These are phyloP conservation scores for Nomada goodeniana DNA, from an alignment of 2,888 invertebrate species.

Conservation along the genomic window DNA sequence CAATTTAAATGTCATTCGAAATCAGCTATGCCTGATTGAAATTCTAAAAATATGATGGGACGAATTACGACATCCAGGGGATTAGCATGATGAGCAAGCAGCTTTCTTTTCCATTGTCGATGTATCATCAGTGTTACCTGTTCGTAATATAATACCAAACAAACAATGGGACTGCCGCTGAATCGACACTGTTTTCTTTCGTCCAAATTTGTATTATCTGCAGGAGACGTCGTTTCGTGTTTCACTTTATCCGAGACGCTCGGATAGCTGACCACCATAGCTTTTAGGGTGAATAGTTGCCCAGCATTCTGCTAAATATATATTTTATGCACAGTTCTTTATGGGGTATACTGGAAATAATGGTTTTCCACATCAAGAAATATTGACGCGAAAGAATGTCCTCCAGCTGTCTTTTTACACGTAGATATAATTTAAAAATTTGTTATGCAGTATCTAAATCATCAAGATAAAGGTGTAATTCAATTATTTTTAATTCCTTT, in stretches of 20 bases:
- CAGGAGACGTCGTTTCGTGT: neutral
- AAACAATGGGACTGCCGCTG: slow-evolving; percentile 18
- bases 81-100: slow-evolving; percentile 50
- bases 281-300: neutral
- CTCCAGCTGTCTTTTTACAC: too few relatives aligned
- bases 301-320: neutral
- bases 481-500: neutral
- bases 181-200: neutral
- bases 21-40: neutral
- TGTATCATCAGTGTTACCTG: slow-evolving; percentile 37
- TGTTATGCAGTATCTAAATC: too few relatives aligned
- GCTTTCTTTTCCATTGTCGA: slow-evolving; percentile 31
- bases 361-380: neutral
- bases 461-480: too few relatives aligned
- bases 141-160: slow-evolving; percentile 28
- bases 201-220: slow-evolving; percentile 1
- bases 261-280: neutral
- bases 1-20: too few relatives aligned
- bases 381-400: neutral
- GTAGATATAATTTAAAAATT: too few relatives aligned
- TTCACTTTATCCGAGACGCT: neutral
- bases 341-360: neutral
- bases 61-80: slow-evolving; percentile 36
- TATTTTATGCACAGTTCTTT: neutral
- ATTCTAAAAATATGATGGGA: slow-evolving; percentile 24